phyloP scores from a whole-genome alignment of 2,113 vertebrate species.

The Labeo rohita region DNA sequence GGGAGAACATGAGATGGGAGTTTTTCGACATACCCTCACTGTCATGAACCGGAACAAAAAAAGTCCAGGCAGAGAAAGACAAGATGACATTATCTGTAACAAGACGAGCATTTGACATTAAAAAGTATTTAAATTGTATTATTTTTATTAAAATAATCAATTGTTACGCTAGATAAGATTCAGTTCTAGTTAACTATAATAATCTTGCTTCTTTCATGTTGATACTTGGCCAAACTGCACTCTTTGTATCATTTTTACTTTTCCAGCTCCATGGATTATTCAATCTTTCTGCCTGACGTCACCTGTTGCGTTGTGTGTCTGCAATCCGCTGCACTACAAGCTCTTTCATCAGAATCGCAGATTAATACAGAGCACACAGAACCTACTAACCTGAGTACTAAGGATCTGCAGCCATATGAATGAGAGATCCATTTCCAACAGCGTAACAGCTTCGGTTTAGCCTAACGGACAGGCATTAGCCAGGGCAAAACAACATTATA shows the following conservation, averaged over 20 bases:
- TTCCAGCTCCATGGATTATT: neutral
- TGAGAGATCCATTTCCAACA: constrained; percentile 1
- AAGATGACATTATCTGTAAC: too few relatives aligned
- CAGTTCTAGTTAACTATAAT: neutral
- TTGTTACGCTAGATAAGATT: too few relatives aligned
- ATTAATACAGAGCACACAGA: constrained; percentile 13
- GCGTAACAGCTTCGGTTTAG: constrained; percentile 14
- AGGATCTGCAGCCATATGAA: neutral
- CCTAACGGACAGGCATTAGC: constrained; percentile 46
- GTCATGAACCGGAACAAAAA: too few relatives aligned
- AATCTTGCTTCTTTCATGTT: neutral
- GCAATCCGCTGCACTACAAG: neutral
- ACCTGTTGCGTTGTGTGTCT: constrained; percentile 19
- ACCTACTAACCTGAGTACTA: neutral
- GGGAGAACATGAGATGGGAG: too few relatives aligned
- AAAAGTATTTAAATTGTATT: too few relatives aligned
- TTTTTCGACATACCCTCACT: too few relatives aligned
- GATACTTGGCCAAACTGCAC: neutral
- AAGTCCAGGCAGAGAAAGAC: too few relatives aligned
- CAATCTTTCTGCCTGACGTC: neutral
- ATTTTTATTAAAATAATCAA: too few relatives aligned
- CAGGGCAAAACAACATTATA: constrained; percentile 36
- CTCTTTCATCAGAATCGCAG: neutral
- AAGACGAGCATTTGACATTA: too few relatives aligned
- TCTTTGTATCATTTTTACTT: neutral